phyloP scores from a whole-genome alignment of 2,888 invertebrate species.

The Ganaspis brasiliensis region DNA sequence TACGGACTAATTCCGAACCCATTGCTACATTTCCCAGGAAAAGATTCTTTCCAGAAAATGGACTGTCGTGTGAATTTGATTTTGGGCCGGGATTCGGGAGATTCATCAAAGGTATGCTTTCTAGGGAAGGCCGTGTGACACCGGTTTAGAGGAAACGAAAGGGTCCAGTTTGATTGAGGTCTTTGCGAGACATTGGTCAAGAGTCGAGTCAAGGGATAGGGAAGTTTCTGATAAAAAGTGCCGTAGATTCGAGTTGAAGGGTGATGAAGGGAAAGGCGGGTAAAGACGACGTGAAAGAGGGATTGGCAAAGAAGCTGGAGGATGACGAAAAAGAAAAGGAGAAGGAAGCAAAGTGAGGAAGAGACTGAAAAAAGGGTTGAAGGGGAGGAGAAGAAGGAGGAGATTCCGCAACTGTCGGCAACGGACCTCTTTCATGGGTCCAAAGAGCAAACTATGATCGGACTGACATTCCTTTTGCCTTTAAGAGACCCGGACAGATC shows the following conservation, averaged over 20 bases:
- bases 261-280: constrained; percentile 29
- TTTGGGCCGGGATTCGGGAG: no score
- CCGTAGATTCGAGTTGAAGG: constrained; percentile 55
- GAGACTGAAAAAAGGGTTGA: constrained; percentile 45
- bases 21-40: neutral
- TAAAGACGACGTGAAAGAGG: constrained; percentile 35
- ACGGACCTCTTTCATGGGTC: constrained; percentile 71
- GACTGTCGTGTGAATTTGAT: constrained; percentile 19
- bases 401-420: constrained; percentile 62
- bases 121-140: constrained; percentile 49
- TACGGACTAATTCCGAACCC: no score
- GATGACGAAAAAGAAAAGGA: constrained; percentile 50
- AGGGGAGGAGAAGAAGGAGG: constrained; percentile 52
- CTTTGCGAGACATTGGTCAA: constrained; percentile 62
- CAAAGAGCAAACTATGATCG: constrained; percentile 77
- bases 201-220: constrained; percentile 41
- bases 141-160: constrained; percentile 66
- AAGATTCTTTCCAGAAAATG: constrained; percentile 23
- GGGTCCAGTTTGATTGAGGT: constrained; percentile 73
- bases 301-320: constrained; percentile 49
- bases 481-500: constrained; percentile 71
- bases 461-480: constrained; percentile 76
- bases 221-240: constrained; percentile 65
- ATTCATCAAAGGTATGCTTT: constrained; percentile 27
- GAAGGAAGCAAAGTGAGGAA: constrained; percentile 58